A percentile compares a stretch with the other conserved stretches of the same genome.
Evolutionary conservation across 2,888 invertebrate species (phyloP).

Genomic region (Petrolisthes manimaculis): DNA sequence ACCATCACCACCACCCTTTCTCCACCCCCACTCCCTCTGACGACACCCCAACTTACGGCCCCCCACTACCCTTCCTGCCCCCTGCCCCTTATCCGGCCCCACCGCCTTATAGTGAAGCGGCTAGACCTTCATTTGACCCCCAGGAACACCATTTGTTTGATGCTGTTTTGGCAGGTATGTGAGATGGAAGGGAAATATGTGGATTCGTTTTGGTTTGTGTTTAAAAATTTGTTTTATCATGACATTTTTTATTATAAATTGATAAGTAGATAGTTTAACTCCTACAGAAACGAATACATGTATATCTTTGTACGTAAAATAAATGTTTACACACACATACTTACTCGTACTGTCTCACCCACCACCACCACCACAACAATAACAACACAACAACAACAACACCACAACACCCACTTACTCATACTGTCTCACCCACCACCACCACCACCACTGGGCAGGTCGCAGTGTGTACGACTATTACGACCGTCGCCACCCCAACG

Average conservation of each 20-base stretch:
- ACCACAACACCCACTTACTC: not conserved
- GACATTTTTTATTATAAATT: too few relatives aligned
- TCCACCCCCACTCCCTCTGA: slow-evolving; percentile 54
- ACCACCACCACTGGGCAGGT: slow-evolving; percentile 11
- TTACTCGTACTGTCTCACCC: not conserved
- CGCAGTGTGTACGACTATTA: slow-evolving; percentile 58
- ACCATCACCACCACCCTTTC: slow-evolving; percentile 37
- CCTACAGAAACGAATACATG: too few relatives aligned
- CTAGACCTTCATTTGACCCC: slow-evolving; percentile 43
- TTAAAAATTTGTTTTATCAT: too few relatives aligned
- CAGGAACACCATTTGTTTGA: slow-evolving; percentile 54
- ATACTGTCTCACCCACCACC: not conserved
- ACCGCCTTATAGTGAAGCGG: slow-evolving; percentile 59
- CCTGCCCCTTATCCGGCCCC: slow-evolving; percentile 55
- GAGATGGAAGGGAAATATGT: not conserved
- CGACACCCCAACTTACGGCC: slow-evolving; percentile 51
- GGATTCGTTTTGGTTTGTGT: not conserved
- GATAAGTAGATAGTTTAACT: too few relatives aligned
- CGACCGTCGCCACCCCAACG: slow-evolving; percentile 57
- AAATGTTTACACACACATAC: too few relatives aligned
- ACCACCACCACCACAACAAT: not conserved
- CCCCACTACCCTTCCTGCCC: slow-evolving; percentile 53
- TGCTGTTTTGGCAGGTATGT: slow-evolving; percentile 46
- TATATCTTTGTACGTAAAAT: too few relatives aligned
- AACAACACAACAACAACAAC: not conserved